Conservation (phyloP, 2,797 vertebrate species). For the Lateolabrax maculatus region DNA sequence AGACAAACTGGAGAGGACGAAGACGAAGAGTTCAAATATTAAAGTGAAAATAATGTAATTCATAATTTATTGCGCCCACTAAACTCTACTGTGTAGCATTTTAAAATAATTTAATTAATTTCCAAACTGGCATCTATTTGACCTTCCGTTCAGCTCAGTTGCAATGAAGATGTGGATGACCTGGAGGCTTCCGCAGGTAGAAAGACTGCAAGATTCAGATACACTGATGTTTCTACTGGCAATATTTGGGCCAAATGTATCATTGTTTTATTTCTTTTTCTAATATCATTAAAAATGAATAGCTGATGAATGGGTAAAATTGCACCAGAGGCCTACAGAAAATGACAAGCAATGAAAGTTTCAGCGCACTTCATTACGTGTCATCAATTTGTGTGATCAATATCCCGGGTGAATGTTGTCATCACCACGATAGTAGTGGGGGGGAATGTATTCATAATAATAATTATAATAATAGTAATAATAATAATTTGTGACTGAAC, state of each 20-base stretch:
- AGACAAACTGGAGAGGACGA: not conserved
- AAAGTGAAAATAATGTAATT: not conserved
- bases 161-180: not conserved
- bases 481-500: not conserved
- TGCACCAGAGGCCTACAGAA: not conserved
- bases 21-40: not conserved
- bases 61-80: accelerated
- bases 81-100: not conserved
- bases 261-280: not conserved
- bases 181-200: not conserved
- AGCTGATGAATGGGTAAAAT: not conserved
- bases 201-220: not conserved
- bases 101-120: not conserved
- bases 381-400: not conserved
- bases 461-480: not conserved
- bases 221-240: not conserved
- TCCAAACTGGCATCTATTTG: not conserved
- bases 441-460: no score
- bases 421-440: no score
- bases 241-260: not conserved
- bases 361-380: not conserved
- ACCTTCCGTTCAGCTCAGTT: not conserved
- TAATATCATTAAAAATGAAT: not conserved
- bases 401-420: not conserved
- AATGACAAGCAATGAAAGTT: not conserved